Evolutionary conservation across 23 tunicate species (phyloP).

Genomic region (Styela clava): DNA sequence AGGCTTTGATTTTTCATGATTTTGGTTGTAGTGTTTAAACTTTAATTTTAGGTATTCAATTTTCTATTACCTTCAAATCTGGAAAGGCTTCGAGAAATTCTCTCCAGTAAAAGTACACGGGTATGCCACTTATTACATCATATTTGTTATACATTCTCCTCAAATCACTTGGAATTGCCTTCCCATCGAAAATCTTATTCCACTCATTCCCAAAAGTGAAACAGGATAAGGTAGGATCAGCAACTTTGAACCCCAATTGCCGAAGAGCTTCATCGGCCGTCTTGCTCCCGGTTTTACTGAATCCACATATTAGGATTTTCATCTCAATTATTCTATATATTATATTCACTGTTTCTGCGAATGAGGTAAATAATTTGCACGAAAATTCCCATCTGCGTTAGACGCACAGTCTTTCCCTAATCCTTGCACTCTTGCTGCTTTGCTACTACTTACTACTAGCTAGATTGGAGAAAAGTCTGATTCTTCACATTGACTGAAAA

Average conservation of each 20-base stretch:
- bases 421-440: too few species aligned
- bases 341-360: too few species aligned
- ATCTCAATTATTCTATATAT: too few species aligned
- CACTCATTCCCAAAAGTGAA: neutral
- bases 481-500: too few species aligned
- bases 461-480: too few species aligned
- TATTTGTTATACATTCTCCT: neutral
- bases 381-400: too few species aligned
- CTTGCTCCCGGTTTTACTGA: neutral
- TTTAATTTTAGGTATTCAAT: too few species aligned
- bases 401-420: too few species aligned
- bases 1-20: too few species aligned
- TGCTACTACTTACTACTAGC: too few species aligned
- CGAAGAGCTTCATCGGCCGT: neutral
- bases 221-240: neutral
- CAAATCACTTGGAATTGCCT: neutral
- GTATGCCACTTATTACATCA: neutral
- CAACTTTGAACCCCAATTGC: neutral
- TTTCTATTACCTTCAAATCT: neutral
- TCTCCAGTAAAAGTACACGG: neutral
- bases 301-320: neutral
- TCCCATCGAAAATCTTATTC: neutral
- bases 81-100: neutral
- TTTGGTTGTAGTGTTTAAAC: too few species aligned
- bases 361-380: too few species aligned